Base-by-base conservation (phyloP, 2,797 vertebrate genomes). In the Rachycentron canadum region DNA sequence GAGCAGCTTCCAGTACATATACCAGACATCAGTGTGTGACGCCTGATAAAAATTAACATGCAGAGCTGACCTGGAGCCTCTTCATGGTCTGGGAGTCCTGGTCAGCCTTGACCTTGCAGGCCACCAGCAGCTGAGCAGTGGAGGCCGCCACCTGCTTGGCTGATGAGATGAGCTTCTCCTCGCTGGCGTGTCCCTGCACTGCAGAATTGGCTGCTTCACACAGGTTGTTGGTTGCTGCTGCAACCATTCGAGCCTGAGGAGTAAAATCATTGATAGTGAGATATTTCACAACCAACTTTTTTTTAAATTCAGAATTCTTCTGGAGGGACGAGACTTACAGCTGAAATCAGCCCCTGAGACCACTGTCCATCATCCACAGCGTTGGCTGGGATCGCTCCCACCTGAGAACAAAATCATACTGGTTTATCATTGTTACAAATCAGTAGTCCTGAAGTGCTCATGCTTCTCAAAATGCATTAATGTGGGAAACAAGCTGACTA, bases 341-440 rank as follows among this genome's bases (percentile, higher is more conserved):
- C 98, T 80, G 98, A 99, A 93, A 99, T 99, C 49, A 99, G 96
- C 34, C 98, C 98, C 89, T 99, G 98, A 84, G 98, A 99, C 98
- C 98, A 99, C 93, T 99, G 98, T 4, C 98, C 98, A 36, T 99
- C 98, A 59, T 99, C 97, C 79, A 97, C 95, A 0, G 97, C 97
- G 0, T 99, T 99, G 84, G 98, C 97, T 23, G 95, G 96, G 77
- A 97, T 97, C 3, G 97, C 96, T 0, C 97, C 97, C 55, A 99
- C 98, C 98, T 99, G 79, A 83, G 6, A 5, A 52, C 41, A 70
- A 40, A 32, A 41, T 59, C 8, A 25, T 8, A 23, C 5, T 47
- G 40, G 25, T 28, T 59, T 1, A 43, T 50, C 49, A 32, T 3
- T 32, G 32, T 32, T 32, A 32, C 32, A 32, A 32, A 7, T 32